Evolutionary conservation across 1,140 invertebrate species (phyloP).

Genomic region (Brachionus angularis): DNA sequence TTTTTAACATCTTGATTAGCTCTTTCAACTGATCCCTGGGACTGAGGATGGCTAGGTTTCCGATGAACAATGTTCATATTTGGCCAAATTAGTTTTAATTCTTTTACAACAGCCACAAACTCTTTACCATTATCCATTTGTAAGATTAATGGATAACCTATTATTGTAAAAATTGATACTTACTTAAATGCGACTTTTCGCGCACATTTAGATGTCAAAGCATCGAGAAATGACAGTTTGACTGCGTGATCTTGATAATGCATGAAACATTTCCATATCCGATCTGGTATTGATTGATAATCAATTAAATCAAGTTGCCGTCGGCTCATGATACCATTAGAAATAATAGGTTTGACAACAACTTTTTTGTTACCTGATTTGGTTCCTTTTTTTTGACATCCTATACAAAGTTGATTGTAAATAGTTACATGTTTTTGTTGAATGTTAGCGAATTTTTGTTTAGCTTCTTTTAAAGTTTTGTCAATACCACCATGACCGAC

Average conservation of each 20-base stretch:
- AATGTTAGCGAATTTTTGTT: constrained; percentile 40
- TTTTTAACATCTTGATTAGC: constrained; percentile 16
- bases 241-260: constrained; percentile 58
- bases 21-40: constrained; percentile 1
- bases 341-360: constrained; percentile 41
- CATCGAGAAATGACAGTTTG: constrained; percentile 56
- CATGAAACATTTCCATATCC: constrained; percentile 45
- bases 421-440: constrained; percentile 3
- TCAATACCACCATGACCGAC: neutral
- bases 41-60: constrained; percentile 47
- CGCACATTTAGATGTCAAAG: constrained; percentile 48
- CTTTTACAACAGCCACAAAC: constrained; percentile 46
- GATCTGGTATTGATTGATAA: constrained; percentile 39
- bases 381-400: constrained; percentile 43
- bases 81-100: constrained; percentile 43
- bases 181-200: constrained; percentile 51
- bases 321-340: constrained; percentile 35
- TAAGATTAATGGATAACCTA: constrained; percentile 51
- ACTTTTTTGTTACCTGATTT: constrained; percentile 2
- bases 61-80: constrained; percentile 47
- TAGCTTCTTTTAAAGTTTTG: neutral
- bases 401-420: constrained; percentile 41
- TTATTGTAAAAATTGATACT: constrained; percentile 54
- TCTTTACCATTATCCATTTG: constrained; percentile 55
- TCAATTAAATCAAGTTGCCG: constrained; percentile 46